phyloP scores from a whole-genome alignment of 1,140 invertebrate species.

The Drosophila kanapiae region DNA sequence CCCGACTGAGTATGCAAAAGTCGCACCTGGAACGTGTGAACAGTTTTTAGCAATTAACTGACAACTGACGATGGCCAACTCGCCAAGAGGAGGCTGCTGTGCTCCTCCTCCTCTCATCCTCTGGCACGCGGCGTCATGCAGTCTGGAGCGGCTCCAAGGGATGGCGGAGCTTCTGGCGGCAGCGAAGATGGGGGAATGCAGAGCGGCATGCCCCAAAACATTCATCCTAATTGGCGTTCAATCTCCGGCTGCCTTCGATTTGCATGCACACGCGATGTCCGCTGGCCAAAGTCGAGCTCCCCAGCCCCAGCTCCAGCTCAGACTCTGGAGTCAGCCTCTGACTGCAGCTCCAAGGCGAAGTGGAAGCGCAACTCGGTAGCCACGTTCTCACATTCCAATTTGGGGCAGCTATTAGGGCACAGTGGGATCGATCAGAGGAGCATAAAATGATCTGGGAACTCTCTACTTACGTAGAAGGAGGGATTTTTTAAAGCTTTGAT shows the following conservation, averaged over 20 bases:
- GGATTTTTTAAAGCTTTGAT: no score
- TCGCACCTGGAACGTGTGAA: constrained; percentile 78
- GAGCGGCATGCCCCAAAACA: constrained; percentile 70
- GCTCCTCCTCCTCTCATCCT: constrained; percentile 8
- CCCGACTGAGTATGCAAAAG: constrained; percentile 65
- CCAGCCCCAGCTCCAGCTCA: not conserved
- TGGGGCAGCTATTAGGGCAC: constrained; percentile 13
- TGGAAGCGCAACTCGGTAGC: constrained; percentile 37
- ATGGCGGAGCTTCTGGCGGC: not conserved
- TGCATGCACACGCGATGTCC: constrained; percentile 79
- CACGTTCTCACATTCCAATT: constrained; percentile 53
- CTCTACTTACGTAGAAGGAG: not conserved
- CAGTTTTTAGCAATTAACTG: constrained; percentile 83
- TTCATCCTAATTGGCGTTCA: constrained; percentile 82
- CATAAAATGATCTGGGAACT: no score
- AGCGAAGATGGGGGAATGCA: not conserved
- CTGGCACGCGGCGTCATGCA: constrained; percentile 76
- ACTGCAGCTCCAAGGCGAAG: constrained; percentile 1
- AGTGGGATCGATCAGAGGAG: not conserved
- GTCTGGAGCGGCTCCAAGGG: constrained; percentile 57
- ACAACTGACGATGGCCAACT: constrained; percentile 46
- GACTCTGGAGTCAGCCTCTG: not conserved
- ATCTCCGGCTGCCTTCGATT: constrained; percentile 73
- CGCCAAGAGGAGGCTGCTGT: constrained; percentile 26
- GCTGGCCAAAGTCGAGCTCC: constrained; percentile 11